Evolutionary conservation across 2,797 vertebrate species (phyloP).

Genomic region (Spea hammondii): DNA sequence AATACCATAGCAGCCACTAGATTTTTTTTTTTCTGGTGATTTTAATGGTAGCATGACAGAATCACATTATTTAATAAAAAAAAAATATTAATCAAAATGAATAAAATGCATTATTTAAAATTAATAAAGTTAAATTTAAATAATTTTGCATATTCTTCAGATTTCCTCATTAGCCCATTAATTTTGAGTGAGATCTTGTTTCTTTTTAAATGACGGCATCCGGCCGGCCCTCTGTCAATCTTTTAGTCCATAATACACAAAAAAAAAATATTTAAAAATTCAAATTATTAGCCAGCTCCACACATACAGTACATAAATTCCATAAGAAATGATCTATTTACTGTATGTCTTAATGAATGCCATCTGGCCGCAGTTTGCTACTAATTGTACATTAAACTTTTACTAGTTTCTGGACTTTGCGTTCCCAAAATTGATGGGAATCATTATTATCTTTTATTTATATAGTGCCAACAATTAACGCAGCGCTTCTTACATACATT

Average conservation of each 20-base stretch:
- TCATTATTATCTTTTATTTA: too few species aligned
- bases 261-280: not conserved
- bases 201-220: not conserved
- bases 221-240: not conserved
- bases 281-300: not conserved
- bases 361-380: not conserved
- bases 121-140: too few species aligned
- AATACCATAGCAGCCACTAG: too few species aligned
- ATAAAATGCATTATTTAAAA: too few species aligned
- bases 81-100: too few species aligned
- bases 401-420: not conserved
- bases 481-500: too few species aligned
- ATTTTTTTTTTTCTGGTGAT: too few species aligned
- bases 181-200: not conserved
- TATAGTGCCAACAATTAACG: too few species aligned
- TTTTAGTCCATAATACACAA: not conserved
- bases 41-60: too few species aligned
- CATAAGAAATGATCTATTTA: not conserved
- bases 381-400: not conserved
- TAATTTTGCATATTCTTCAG: too few species aligned
- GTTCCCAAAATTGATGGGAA: too few species aligned
- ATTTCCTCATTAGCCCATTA: not conserved
- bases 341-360: not conserved
- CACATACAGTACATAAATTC: not conserved
- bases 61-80: too few species aligned